Conservation (phyloP, 2,797 vertebrate genomes). For the Selene dorsalis region DNA sequence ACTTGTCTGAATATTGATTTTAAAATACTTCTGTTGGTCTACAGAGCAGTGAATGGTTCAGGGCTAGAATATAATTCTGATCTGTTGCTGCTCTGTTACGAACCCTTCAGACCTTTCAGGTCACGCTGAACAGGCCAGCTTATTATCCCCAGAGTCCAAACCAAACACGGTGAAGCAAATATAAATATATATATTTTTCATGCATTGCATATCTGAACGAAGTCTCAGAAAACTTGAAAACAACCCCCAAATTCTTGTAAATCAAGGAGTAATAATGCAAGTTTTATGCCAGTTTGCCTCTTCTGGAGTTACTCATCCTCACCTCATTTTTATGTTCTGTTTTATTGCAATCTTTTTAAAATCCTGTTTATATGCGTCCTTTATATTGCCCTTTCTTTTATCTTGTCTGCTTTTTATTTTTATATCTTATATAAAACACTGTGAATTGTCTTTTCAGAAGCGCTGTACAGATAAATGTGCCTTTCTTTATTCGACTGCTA, state of each 20-base stretch:
- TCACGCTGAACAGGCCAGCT: background rate
- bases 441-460: background rate
- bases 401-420: background rate
- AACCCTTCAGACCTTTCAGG: background rate
- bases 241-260: background rate
- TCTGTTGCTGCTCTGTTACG: constrained; percentile 1
- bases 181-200: background rate
- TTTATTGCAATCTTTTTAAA: constrained; percentile 5
- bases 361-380: background rate
- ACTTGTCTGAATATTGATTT: background rate
- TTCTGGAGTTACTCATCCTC: background rate
- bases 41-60: background rate
- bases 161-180: background rate
- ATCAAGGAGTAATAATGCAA: background rate
- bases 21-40: background rate
- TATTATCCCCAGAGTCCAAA: background rate
- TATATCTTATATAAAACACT: constrained; percentile 1
- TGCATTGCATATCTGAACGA: background rate
- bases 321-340: background rate
- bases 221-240: background rate
- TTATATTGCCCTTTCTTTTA: background rate
- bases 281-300: background rate
- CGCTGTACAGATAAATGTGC: background rate
- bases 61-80: background rate
- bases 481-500: background rate